These are phyloP conservation scores for Aspiorhynchus laticeps DNA, from an alignment of 2,113 vertebrate species.

Conservation along the genomic window DNA sequence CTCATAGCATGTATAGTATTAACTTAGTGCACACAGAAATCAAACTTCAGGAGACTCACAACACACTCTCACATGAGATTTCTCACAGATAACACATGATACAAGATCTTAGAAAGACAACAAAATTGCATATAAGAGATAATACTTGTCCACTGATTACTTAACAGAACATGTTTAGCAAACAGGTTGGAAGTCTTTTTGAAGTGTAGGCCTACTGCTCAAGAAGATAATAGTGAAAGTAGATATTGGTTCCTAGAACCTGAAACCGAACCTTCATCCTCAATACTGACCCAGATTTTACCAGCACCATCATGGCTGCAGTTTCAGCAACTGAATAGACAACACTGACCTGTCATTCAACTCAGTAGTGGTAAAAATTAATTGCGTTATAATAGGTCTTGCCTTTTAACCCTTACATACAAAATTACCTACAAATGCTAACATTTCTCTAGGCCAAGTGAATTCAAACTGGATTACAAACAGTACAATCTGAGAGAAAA, in stretches of 20 bases:
- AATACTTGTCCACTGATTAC: background rate
- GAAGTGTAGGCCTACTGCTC: background rate
- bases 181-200: background rate
- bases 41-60: background rate
- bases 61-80: background rate
- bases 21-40: background rate
- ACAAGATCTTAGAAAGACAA: background rate
- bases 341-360: constrained; percentile 39
- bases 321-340: background rate
- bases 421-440: background rate
- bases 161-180: background rate
- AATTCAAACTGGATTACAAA: background rate
- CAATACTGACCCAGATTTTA: constrained; percentile 12
- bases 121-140: background rate
- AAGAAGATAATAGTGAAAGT: background rate
- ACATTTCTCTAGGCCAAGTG: background rate
- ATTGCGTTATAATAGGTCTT: background rate
- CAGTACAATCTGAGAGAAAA: too few species aligned
- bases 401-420: background rate
- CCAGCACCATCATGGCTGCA: background rate
- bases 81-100: constrained; percentile 4
- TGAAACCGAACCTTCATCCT: background rate
- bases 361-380: background rate
- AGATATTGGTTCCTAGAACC: background rate
- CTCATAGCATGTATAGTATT: background rate